Percentiles rank a stretch among this genome's conserved stretches.
Evolutionary conservation across 2,113 vertebrate genomes (phyloP).

Genomic region (Daboia siamensis): DNA sequence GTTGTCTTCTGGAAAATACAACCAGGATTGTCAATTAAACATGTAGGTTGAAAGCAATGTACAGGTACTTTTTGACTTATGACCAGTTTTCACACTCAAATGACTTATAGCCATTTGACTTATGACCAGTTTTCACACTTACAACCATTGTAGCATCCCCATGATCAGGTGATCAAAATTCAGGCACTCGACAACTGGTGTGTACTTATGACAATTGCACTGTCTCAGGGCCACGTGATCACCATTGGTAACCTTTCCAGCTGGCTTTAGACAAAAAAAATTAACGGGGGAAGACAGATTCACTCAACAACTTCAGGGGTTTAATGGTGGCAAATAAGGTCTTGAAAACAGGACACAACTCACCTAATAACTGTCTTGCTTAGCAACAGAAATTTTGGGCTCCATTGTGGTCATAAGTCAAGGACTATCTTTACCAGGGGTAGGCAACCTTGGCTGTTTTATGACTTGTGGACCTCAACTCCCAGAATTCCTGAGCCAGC

Average conservation of each 20-base stretch:
- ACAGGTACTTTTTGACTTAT: neutral
- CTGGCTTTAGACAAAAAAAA: neutral
- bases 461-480: too few species aligned
- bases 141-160: neutral
- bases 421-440: neutral
- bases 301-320: neutral
- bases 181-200: neutral
- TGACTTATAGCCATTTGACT: neutral
- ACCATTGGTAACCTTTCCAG: neutral
- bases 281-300: neutral
- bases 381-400: neutral
- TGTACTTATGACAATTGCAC: neutral
- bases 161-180: neutral
- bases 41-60: neutral
- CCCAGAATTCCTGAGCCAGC: too few species aligned
- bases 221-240: neutral
- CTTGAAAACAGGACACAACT: neutral
- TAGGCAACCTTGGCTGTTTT: too few species aligned
- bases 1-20: neutral
- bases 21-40: neutral
- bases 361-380: neutral
- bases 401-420: neutral
- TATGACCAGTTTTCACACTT: neutral
- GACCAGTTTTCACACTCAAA: neutral
- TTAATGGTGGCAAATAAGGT: neutral